A percentile compares a stretch with the other conserved stretches of the same genome.
phyloP scores from a whole-genome alignment of 1,140 invertebrate genomes.

The Penaeus vannamei region DNA sequence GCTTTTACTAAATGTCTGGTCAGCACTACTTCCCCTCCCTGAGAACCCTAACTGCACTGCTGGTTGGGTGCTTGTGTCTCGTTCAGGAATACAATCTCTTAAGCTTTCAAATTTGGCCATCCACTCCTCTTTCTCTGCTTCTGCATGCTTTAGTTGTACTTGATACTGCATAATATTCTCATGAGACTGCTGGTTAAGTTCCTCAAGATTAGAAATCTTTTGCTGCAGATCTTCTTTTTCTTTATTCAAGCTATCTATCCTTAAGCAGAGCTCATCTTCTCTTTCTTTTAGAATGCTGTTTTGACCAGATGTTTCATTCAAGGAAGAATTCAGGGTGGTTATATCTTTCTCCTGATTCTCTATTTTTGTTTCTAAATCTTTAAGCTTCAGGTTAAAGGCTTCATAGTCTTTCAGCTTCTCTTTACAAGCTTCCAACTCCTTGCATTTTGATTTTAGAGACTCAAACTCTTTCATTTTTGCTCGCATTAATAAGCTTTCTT shows the following conservation, averaged over 20 bases:
- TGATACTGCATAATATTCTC: slow-evolving; percentile 28
- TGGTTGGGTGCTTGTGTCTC: slow-evolving; percentile 53
- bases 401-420: slow-evolving; percentile 27
- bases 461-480: slow-evolving; percentile 56
- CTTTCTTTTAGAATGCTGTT: slow-evolving; percentile 21
- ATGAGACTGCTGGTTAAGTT: slow-evolving; percentile 6
- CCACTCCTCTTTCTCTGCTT: slow-evolving; percentile 45
- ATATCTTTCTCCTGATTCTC: slow-evolving; percentile 32
- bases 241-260: neutral
- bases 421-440: slow-evolving; percentile 34
- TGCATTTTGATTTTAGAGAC: slow-evolving; percentile 32
- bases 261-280: slow-evolving; percentile 28
- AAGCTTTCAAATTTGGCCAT: slow-evolving; percentile 53
- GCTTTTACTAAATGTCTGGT: slow-evolving; percentile 20
- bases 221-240: slow-evolving; percentile 7
- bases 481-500: slow-evolving; percentile 47
- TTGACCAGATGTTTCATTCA: slow-evolving; percentile 36
- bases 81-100: slow-evolving; percentile 52
- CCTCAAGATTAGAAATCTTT: slow-evolving; percentile 21
- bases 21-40: neutral
- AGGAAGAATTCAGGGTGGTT: slow-evolving; percentile 12
- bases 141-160: slow-evolving; percentile 33
- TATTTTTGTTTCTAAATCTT: slow-evolving; percentile 41
- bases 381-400: slow-evolving; percentile 23
- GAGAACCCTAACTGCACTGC: slow-evolving; percentile 41